Base-by-base conservation (phyloP, 35 echinoderm and acorn worm genomes). In the Ophiothrix spiculata region DNA sequence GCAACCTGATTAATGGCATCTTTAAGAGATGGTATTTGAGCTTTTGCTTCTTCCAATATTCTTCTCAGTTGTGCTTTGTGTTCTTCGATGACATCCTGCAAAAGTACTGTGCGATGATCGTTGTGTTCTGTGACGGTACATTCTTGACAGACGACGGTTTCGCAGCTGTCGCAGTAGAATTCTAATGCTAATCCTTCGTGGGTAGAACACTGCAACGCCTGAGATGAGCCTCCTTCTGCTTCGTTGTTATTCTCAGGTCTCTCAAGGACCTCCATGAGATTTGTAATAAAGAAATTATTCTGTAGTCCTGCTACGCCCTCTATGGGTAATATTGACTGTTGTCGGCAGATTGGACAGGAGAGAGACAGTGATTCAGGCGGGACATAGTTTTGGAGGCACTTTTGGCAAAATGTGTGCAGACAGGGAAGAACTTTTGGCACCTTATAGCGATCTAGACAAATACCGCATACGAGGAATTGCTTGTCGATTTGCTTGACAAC, bases 401-500 rank as follows among this genome's bases (percentile, higher is more conserved):
- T 93, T 86, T 98, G 95, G 90, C 95, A 98, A 79, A 98, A 98
- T 14, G 95, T 98, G 81, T 98, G 95, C 36, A 98, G 91, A 60
- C 95, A 98, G 63, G 95, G 91, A 46, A 93, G 85, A 36, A 98
- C 95, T 83, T 98, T 98, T 31, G 95, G 95, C 34, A 89, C 49
- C 54, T 83, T 89, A 81, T 98, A 98, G 75, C 92, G 95, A 38
- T 97, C 95, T 64, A 98, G 84, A 60, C 95, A 98, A 77, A 98
- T 98, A 29, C 95, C 95, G 79, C 95, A 98, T 1, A 93, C 91
- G 36, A 98, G 86, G 82, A 93, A 98, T 80, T 93, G 95, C 75
- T 93, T 98, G 88, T 98, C 95, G 80, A 98, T 98, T 85, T 98
- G 95, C 84, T 93, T 93, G 91, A 98, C 89, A 38, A 98, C 95